Conservation (phyloP, 2,113 vertebrate genomes). For the Rhinoderma darwinii region DNA sequence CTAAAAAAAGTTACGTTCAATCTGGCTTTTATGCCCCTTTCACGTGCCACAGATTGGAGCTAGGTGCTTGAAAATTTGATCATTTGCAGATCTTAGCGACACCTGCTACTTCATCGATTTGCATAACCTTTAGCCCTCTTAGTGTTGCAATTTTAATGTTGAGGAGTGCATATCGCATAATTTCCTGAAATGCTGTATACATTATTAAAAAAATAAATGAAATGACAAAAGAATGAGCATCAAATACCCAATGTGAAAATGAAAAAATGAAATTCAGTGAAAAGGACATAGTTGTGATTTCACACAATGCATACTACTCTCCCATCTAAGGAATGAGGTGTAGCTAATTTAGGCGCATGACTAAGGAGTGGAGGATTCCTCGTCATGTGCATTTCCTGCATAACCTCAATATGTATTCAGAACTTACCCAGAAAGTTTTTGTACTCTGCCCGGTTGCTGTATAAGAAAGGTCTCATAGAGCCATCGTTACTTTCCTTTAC, state of each 20-base stretch:
- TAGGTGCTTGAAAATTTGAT: too few relatives aligned
- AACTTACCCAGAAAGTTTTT: constrained; percentile 83
- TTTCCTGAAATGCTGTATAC: too few relatives aligned
- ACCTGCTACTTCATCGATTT: too few relatives aligned
- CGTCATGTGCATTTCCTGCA: background rate
- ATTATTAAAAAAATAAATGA: background rate
- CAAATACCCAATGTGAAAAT: background rate
- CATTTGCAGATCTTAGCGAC: too few relatives aligned
- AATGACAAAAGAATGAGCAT: background rate
- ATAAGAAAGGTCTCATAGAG: constrained; percentile 89
- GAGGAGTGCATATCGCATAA: too few relatives aligned
- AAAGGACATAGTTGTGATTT: background rate
- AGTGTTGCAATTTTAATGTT: too few relatives aligned
- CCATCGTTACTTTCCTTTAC: constrained; percentile 90
- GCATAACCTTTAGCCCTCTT: too few relatives aligned
- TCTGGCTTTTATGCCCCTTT: too few relatives aligned
- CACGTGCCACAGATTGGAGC: too few relatives aligned
- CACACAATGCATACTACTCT: background rate
- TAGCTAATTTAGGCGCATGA: background rate
- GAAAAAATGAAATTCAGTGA: background rate
- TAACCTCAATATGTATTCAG: background rate
- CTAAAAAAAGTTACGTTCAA: too few relatives aligned
- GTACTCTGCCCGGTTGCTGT: constrained; percentile 82
- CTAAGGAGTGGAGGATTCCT: background rate
- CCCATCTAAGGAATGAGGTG: background rate